Conservation (phyloP, 2,113 vertebrate species). For the Heterochromis multidens region DNA sequence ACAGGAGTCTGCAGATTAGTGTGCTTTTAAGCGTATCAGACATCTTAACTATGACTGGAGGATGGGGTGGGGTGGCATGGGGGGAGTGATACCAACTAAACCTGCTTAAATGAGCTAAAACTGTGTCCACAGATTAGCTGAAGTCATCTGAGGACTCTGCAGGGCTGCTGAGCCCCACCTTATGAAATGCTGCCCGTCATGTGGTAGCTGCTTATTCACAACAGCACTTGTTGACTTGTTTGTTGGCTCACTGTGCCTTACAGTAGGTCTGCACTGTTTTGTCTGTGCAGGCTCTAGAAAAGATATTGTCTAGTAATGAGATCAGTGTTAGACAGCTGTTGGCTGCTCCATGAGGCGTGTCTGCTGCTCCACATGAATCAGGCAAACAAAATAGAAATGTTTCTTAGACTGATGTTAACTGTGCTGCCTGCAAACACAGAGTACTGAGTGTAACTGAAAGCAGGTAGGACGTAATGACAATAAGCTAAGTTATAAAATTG, state of each 20-base stretch:
- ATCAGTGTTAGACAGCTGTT: background rate
- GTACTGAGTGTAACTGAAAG: background rate
- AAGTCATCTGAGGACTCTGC: background rate
- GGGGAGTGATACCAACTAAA: slow-evolving; percentile 24
- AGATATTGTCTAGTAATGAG: background rate
- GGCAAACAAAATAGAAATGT: background rate
- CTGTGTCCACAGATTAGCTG: slow-evolving; percentile 4
- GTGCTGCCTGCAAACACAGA: background rate
- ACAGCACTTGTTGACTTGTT: background rate
- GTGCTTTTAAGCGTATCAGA: slow-evolving; percentile 41
- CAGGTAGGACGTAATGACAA: background rate
- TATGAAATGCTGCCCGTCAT: background rate
- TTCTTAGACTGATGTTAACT: background rate
- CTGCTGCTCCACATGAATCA: background rate
- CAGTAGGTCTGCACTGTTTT: background rate
- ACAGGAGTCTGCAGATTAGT: slow-evolving; percentile 1
- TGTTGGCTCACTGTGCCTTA: background rate
- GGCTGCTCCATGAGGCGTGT: background rate
- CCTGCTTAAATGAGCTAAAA: slow-evolving; percentile 21
- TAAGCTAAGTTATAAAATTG: background rate
- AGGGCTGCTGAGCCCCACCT: background rate
- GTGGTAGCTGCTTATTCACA: background rate
- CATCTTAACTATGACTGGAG: slow-evolving; percentile 22
- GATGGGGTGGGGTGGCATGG: background rate
- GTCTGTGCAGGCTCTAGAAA: background rate